phyloP scores from a whole-genome alignment of 2,797 vertebrate genomes.

The Enoplosus armatus region DNA sequence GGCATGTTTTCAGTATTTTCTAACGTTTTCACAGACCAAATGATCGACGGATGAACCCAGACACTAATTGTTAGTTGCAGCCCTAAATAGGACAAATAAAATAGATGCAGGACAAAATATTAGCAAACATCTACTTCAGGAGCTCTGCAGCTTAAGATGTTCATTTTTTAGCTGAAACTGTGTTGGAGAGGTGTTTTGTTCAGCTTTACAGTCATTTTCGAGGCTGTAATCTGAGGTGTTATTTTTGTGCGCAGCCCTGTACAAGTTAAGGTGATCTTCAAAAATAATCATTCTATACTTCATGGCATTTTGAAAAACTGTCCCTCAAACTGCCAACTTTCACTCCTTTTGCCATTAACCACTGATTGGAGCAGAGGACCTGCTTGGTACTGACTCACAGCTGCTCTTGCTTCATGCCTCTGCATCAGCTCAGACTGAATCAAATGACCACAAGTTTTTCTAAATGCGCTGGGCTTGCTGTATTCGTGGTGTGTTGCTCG shows the following conservation, averaged over 20 bases:
- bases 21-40: not conserved
- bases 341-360: not conserved
- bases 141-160: not conserved
- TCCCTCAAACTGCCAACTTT: no score
- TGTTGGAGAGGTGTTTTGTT: not conserved
- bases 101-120: not conserved
- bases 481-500: not conserved
- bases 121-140: not conserved
- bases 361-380: constrained; percentile 1
- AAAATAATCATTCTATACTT: not conserved
- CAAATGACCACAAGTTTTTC: constrained; percentile 41
- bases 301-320: not conserved
- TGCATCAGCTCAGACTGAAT: constrained; percentile 24
- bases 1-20: not conserved
- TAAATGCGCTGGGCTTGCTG: not conserved
- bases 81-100: not conserved
- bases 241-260: not conserved
- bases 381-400: not conserved
- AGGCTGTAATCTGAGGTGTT: not conserved
- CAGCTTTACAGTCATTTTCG: not conserved
- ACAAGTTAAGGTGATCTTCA: no score
- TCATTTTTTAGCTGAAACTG: not conserved
- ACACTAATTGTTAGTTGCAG: not conserved
- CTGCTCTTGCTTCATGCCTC: not conserved
- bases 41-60: not conserved